These are phyloP conservation scores for Drosophila phalerata DNA, from an alignment of 2,888 invertebrate genomes.

Conservation along the genomic window DNA sequence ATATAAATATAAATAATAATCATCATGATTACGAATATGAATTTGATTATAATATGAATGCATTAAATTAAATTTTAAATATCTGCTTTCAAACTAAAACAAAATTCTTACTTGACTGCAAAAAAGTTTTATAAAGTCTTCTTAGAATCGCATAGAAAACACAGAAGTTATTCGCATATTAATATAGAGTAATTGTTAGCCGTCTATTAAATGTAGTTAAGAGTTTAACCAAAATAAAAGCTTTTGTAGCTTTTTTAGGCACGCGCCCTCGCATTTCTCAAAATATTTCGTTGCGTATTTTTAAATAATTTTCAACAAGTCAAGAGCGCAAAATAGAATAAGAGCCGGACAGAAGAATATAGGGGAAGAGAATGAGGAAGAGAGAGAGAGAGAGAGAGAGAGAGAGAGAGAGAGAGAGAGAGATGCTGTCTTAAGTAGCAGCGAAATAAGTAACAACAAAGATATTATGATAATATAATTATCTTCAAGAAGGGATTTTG, in stretches of 20 bases:
- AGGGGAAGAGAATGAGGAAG: constrained; percentile 1
- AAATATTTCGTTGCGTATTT: constrained; percentile 51
- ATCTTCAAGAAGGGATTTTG: too few relatives aligned
- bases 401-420: background rate
- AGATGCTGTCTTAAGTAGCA: background rate
- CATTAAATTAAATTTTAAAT: too few relatives aligned
- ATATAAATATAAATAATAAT: too few relatives aligned
- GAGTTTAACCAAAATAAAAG: background rate
- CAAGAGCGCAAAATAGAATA: constrained; percentile 11
- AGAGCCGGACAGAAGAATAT: background rate
- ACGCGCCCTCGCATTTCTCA: constrained; percentile 47
- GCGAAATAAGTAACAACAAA: too few relatives aligned
- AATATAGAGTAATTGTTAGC: constrained; percentile 18
- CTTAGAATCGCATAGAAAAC: too few relatives aligned
- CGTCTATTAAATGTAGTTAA: background rate
- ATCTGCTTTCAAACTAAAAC: too few relatives aligned
- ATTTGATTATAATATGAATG: too few relatives aligned
- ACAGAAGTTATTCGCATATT: too few relatives aligned
- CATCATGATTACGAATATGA: too few relatives aligned
- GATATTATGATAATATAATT: too few relatives aligned
- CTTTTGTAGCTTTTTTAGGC: constrained; percentile 36
- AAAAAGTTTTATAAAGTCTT: too few relatives aligned
- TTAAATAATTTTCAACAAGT: constrained; percentile 30
- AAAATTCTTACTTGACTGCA: too few relatives aligned
- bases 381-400: constrained; percentile 3